phyloP scores from a whole-genome alignment of 2,888 invertebrate genomes.

The Pachydiplax longipennis region DNA sequence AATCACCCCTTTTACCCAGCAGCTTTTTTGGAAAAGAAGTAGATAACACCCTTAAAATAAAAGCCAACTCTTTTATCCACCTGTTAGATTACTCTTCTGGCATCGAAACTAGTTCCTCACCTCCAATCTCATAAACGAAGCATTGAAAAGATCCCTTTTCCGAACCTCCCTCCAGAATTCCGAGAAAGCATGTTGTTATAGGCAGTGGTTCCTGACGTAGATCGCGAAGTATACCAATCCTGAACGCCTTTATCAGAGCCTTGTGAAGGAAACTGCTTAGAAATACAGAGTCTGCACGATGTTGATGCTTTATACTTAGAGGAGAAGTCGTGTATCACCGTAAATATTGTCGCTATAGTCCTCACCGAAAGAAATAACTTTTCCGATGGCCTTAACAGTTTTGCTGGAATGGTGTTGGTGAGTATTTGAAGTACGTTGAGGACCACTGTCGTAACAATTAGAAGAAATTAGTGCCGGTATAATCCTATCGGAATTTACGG shows the following conservation, averaged over 20 bases:
- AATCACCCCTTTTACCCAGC: conserved; percentile 19
- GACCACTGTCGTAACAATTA: conserved; percentile 21
- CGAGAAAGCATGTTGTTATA: conserved; percentile 11
- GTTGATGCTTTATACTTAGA: no score
- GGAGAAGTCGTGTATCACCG: no score
- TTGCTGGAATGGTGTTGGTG: no score
- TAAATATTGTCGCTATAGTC: no score
- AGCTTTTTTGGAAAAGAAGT: conserved; percentile 24
- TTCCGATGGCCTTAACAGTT: no score
- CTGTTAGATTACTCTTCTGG: conserved; percentile 27
- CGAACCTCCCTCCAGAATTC: background rate
- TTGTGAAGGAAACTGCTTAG: no score
- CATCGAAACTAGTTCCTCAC: conserved; percentile 33
- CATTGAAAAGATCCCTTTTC: conserved; percentile 9
- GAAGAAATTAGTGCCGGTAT: background rate
- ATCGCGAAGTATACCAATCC: background rate
- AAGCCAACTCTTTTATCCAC: conserved; percentile 2
- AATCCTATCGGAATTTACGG: conserved; percentile 4
- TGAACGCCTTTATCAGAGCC: no score
- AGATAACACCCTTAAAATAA: conserved; percentile 16
- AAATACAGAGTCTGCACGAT: no score
- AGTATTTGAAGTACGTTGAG: background rate
- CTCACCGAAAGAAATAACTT: no score
- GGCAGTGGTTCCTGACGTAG: conserved; percentile 30
- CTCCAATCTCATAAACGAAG: conserved; percentile 4